phyloP scores from a whole-genome alignment of 1,140 invertebrate species.

The Aphidius gifuensis region DNA sequence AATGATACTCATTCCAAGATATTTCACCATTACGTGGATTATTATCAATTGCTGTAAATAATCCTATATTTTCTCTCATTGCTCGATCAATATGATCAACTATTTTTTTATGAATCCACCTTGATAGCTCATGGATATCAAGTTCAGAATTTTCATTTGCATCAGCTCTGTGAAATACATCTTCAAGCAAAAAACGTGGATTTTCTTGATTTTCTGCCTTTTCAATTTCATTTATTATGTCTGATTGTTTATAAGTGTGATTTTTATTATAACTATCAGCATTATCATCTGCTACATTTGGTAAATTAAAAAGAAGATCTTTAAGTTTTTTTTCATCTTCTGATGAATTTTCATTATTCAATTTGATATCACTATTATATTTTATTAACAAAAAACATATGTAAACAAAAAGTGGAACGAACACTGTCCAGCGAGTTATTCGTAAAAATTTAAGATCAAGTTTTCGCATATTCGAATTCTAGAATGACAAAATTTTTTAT shows the following conservation, averaged over 20 bases:
- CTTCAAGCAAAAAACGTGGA: slow-evolving; percentile 51
- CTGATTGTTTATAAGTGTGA: slow-evolving; percentile 19
- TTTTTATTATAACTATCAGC: slow-evolving; percentile 6
- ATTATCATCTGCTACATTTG: slow-evolving; percentile 3
- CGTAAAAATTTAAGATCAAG: slow-evolving; percentile 23
- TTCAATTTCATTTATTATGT: slow-evolving; percentile 29
- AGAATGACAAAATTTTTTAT: too few relatives aligned
- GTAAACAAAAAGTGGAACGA: slow-evolving; percentile 45
- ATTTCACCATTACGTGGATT: slow-evolving; percentile 74
- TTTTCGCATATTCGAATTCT: neutral
- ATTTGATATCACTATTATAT: slow-evolving; percentile 37
- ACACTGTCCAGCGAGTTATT: slow-evolving; percentile 42
- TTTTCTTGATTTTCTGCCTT: slow-evolving; percentile 40
- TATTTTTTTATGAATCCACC: slow-evolving; percentile 73
- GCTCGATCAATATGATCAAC: slow-evolving; percentile 73
- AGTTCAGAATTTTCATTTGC: slow-evolving; percentile 61
- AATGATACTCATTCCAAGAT: slow-evolving; percentile 77
- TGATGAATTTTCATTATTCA: slow-evolving; percentile 31
- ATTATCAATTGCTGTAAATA: slow-evolving; percentile 72
- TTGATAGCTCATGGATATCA: slow-evolving; percentile 65
- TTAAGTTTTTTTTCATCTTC: slow-evolving; percentile 15
- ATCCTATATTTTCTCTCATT: slow-evolving; percentile 67
- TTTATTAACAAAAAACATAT: slow-evolving; percentile 41
- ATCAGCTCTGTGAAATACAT: slow-evolving; percentile 66
- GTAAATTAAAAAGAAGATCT: neutral